These are phyloP conservation scores for Ptyas mucosa DNA, from an alignment of 2,113 vertebrate genomes.

Conservation along the genomic window DNA sequence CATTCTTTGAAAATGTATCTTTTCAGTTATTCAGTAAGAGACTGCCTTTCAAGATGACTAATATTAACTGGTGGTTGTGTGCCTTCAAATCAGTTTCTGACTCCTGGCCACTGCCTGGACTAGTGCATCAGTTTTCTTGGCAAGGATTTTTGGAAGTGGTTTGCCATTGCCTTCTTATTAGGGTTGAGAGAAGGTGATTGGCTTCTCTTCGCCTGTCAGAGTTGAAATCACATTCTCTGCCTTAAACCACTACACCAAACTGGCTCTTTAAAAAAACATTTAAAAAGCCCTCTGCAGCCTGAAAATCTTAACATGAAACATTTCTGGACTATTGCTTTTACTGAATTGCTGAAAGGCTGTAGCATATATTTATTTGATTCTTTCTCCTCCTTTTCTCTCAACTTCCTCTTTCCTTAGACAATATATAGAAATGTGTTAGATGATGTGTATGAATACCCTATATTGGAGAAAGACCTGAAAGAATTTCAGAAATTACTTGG, in stretches of 20 bases:
- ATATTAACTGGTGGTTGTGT: not conserved
- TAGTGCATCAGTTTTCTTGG: not conserved
- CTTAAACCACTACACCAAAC: not conserved
- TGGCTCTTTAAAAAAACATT: not conserved
- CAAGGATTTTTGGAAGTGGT: not conserved
- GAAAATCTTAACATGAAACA: not conserved
- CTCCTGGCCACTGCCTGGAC: not conserved
- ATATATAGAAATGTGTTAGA: conserved; percentile 89
- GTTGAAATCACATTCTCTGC: not conserved
- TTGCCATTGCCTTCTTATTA: not conserved
- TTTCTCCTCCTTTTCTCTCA: conserved; percentile 22
- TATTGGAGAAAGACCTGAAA: conserved; percentile 87
- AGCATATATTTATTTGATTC: conserved; percentile 4
- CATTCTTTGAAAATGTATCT: not conserved
- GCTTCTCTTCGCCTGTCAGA: not conserved
- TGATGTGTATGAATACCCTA: conserved; percentile 90
- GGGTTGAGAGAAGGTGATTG: not conserved
- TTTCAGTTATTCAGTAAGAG: not conserved
- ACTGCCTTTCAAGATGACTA: conserved; percentile 5
- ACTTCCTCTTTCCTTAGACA: conserved; percentile 66
- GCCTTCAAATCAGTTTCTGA: not conserved
- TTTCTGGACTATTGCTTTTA: conserved; percentile 6
- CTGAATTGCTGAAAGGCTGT: conserved; percentile 13
- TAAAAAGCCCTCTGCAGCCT: not conserved
- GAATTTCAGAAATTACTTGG: conserved; percentile 91